Percentiles rank a stretch among this genome's conserved stretches.
These are phyloP conservation scores for Micrasema longulum DNA, from an alignment of 1,140 invertebrate species.

Conservation along the genomic window DNA sequence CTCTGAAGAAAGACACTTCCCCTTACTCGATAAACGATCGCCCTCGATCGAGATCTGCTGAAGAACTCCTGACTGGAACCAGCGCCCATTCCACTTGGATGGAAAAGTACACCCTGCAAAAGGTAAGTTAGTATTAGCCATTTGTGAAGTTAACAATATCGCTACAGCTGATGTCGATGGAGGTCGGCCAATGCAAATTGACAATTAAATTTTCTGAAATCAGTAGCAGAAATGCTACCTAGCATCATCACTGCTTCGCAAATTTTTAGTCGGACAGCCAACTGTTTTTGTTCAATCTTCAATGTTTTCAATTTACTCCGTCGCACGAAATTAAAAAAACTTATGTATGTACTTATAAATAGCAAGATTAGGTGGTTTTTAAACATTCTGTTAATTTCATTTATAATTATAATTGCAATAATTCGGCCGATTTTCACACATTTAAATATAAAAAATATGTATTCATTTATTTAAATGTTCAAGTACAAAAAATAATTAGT, in stretches of 20 bases:
- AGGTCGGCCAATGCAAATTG: not conserved
- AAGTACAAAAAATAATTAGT: too few species aligned
- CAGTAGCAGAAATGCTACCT: not conserved
- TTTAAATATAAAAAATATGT: too few species aligned
- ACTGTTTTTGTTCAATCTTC: not conserved
- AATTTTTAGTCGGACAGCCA: not conserved
- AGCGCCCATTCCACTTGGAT: constrained; percentile 81
- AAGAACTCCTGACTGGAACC: constrained; percentile 87
- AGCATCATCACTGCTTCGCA: not conserved
- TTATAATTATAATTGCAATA: too few species aligned
- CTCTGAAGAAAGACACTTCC: constrained; percentile 81
- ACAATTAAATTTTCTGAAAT: not conserved
- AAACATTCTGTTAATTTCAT: too few species aligned
- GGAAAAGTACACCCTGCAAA: constrained; percentile 80
- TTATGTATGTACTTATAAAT: too few species aligned
- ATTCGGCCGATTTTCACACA: too few species aligned
- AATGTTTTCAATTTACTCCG: not conserved
- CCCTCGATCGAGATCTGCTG: constrained; percentile 83
- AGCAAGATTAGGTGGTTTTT: too few species aligned
- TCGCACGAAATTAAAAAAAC: too few species aligned
- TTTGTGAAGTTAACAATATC: not conserved
- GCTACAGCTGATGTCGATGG: not conserved
- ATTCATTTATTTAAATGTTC: too few species aligned
- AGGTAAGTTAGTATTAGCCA: not conserved
- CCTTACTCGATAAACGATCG: constrained; percentile 82